Conservation (phyloP, 30 jellyfish, hydroid and myxozoan species). For the Nemopilema nomurai region DNA sequence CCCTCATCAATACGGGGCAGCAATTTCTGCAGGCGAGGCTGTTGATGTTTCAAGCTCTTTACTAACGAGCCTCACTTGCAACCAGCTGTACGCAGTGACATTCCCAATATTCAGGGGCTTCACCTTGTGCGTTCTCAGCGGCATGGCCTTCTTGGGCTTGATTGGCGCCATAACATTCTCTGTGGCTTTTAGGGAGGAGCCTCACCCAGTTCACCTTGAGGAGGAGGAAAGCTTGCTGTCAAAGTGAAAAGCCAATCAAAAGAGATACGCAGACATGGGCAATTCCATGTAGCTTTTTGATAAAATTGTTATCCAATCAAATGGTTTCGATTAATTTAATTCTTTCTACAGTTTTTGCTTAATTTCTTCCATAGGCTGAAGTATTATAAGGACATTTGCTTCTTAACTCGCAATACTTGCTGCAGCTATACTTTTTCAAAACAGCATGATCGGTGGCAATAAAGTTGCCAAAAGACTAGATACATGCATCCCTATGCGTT, state of each 20-base stretch:
- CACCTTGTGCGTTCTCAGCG: constrained; percentile 32
- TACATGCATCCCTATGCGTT: too few species aligned
- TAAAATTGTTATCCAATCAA: too few species aligned
- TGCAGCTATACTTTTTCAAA: too few species aligned
- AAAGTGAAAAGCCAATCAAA: neutral
- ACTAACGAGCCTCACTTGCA: constrained; percentile 40
- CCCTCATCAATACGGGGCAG: constrained; percentile 63
- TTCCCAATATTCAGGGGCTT: constrained; percentile 46
- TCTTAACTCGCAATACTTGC: too few species aligned
- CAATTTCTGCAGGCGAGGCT: constrained; percentile 34
- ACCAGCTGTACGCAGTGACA: constrained; percentile 42
- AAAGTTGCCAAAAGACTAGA: too few species aligned
- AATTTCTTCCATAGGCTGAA: too few species aligned
- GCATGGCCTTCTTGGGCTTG: constrained; percentile 30
- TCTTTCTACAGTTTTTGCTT: too few species aligned
- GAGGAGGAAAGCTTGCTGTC: neutral
- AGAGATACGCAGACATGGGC: too few species aligned
- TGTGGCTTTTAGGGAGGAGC: constrained; percentile 1
- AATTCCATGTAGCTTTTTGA: too few species aligned
- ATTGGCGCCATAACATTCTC: constrained; percentile 25
- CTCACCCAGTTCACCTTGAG: neutral
- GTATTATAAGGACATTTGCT: too few species aligned
- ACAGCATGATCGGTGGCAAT: too few species aligned
- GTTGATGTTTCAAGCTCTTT: constrained; percentile 42
- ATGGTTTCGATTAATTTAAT: too few species aligned